Evolutionary conservation across 2,113 vertebrate species (phyloP).

Genomic region (Oophaga pumilio): DNA sequence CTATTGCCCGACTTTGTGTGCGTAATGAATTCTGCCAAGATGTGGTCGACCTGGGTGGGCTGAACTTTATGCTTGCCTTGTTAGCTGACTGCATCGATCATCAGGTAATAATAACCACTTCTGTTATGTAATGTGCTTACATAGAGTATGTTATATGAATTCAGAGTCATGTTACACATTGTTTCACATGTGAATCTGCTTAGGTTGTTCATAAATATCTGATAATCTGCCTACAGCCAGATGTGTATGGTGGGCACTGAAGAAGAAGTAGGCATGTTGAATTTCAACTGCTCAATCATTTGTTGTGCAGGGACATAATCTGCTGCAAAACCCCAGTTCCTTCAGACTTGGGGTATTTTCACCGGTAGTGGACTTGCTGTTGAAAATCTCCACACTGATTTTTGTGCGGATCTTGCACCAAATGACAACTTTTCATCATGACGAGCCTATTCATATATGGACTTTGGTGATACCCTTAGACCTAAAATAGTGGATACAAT

Average conservation of each 20-base stretch:
- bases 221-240: background rate
- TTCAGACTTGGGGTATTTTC: too few species aligned
- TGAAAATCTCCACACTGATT: too few species aligned
- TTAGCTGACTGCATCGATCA: conserved; percentile 83
- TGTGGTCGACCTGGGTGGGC: conserved; percentile 88
- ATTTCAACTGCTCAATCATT: too few species aligned
- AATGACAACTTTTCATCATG: too few species aligned
- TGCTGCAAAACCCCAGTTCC: too few species aligned
- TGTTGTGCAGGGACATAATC: too few species aligned
- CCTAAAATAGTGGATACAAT: too few species aligned
- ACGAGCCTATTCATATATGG: too few species aligned
- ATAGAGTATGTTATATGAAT: background rate
- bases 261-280: background rate
- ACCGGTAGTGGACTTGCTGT: too few species aligned
- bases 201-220: background rate
- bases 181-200: background rate
- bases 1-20: conserved; percentile 85
- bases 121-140: background rate
- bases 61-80: conserved; percentile 82
- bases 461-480: too few species aligned
- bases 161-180: too few species aligned
- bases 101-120: conserved; percentile 69
- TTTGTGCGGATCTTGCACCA: too few species aligned
- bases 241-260: background rate
- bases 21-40: conserved; percentile 97